phyloP scores from a whole-genome alignment of 2,113 vertebrate species.

The Micromys minutus region DNA sequence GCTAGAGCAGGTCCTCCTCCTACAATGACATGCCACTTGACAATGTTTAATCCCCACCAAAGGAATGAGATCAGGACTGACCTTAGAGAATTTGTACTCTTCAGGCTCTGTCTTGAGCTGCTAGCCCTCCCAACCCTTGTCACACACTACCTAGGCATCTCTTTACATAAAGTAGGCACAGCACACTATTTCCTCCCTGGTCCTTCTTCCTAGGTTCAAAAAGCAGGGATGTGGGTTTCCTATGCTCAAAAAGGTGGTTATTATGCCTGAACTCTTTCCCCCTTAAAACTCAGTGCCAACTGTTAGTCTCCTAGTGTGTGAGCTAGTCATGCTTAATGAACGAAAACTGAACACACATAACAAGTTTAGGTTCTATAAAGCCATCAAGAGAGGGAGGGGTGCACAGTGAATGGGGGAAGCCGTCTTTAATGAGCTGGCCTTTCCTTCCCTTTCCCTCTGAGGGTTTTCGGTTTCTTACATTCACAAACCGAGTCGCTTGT shows the following conservation, averaged over 20 bases:
- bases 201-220: background rate
- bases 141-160: background rate
- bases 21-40: background rate
- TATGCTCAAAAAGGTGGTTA: background rate
- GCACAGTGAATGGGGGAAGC: background rate
- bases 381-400: background rate
- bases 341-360: background rate
- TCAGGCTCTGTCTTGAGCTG: background rate
- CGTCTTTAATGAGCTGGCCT: background rate
- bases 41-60: background rate
- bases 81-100: background rate
- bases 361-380: slow-evolving; percentile 30
- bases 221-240: background rate
- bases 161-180: background rate
- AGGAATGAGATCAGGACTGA: background rate
- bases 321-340: background rate
- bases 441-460: background rate
- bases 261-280: background rate
- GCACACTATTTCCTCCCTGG: background rate
- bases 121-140: background rate
- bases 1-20: background rate
- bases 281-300: background rate
- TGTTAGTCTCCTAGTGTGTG: background rate
- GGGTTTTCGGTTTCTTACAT: slow-evolving; percentile 13
- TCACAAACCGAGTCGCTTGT: background rate